A percentile compares a stretch with the other conserved stretches of the same genome.
Conservation (phyloP, 2,113 vertebrate genomes). For the Malurus alboscapulatus region DNA sequence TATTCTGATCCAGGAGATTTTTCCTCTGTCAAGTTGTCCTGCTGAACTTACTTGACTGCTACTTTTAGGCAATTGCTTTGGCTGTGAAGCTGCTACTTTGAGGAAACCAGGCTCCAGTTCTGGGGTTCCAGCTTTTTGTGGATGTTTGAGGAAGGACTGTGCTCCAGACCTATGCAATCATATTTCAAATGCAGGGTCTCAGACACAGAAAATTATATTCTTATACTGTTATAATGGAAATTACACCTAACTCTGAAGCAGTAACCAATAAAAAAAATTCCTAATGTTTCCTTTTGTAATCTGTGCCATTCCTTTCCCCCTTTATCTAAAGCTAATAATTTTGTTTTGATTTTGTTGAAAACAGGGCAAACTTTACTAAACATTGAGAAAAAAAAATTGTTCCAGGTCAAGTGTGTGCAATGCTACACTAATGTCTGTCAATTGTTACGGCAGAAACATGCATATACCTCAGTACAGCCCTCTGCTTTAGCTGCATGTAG, state of each 20-base stretch:
- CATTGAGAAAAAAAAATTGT: background rate
- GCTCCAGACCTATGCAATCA: accelerated
- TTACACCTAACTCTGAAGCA: background rate
- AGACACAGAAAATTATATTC: background rate
- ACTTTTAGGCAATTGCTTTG: background rate
- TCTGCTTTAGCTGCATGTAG: background rate
- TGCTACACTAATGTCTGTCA: background rate
- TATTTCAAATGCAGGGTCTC: background rate
- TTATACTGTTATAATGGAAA: background rate
- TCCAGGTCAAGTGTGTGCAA: background rate
- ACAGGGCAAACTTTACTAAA: background rate
- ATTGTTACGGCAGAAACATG: background rate
- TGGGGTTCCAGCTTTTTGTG: background rate
- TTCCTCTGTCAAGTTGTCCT: background rate
- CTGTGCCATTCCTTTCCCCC: accelerated
- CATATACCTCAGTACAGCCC: background rate
- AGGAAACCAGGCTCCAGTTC: background rate
- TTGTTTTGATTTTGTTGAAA: background rate
- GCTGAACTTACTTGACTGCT: background rate
- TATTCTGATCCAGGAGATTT: background rate
- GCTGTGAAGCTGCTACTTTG: background rate
- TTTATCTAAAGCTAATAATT: background rate
- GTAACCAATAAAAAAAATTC: background rate
- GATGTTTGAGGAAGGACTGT: background rate
- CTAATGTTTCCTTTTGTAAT: background rate